Evolutionary conservation across 2,888 invertebrate genomes (phyloP), one percentile per base, ranked within the genome.

Genomic region (Euphydryas editha): DNA sequence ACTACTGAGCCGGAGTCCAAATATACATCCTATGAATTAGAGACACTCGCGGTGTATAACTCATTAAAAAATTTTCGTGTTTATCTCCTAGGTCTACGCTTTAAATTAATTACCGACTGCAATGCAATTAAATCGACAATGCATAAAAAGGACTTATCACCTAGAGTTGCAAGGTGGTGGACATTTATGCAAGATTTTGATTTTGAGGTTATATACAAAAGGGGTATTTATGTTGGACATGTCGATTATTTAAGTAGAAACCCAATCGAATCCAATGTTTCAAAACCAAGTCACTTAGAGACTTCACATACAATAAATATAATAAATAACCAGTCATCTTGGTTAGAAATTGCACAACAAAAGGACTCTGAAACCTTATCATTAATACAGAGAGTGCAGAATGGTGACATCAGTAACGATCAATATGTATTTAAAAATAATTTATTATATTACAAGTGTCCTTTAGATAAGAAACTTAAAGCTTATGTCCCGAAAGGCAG

Each of bases 21-120:
- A 8, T 78, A 78, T n/a, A 20, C 61, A 30, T 75, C 76, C 0
- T 79, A 83, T 24, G 87, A 90, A 37, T 62, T 84, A 21, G 88
- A 85, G 68, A 78, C 77, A 0, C 68, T 88, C 7, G 85, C 86
- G 0, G 70, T 76, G 2, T 71, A 54, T 36, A 75, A 77, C 6
- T 42, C 64, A 2, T 6, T 59, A 1, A 73, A 74, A 51, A 49
- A 77, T 47, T 78, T 77, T 46, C 39, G 77, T 0, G 74, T 75
- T 6, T 76, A 76, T 42, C 15, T 79, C 0, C 17, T 76, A 0
- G 76, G 76, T 0, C 58, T 69, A 0, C 5, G 39, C 0, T 77
- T 79, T 42, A 76, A 56, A 60, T 62, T 78, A 8, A 68, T 78
- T 0, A 77, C 76, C 0, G 77, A 79, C 17, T 79, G 79, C 21